phyloP scores from a whole-genome alignment of 2,888 invertebrate species.

The Empis stercorea region DNA sequence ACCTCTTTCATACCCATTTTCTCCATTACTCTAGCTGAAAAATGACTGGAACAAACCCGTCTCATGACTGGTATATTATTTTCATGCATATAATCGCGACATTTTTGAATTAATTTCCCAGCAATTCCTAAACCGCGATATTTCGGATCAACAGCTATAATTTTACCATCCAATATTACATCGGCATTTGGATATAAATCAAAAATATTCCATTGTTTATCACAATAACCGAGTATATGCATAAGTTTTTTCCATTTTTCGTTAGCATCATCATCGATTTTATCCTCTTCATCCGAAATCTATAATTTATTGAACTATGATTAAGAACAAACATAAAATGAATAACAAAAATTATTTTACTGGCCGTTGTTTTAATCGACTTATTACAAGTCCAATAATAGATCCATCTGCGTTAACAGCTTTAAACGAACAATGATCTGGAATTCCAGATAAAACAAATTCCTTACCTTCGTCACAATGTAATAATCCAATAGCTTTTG shows the following conservation, averaged over 20 bases:
- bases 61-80: conserved; percentile 38
- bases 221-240: conserved; percentile 33
- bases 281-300: no score
- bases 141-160: conserved; percentile 14
- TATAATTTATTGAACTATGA: no score
- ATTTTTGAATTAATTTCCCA: conserved; percentile 12
- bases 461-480: conserved; percentile 40
- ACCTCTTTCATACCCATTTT: conserved; percentile 49
- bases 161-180: conserved; percentile 15
- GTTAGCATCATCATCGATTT: neutral
- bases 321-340: no score
- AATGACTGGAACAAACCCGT: conserved; percentile 52
- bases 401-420: conserved; percentile 40
- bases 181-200: conserved; percentile 25
- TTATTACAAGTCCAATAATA: conserved; percentile 42
- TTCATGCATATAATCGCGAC: conserved; percentile 15
- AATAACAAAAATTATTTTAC: conserved; percentile 24
- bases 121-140: conserved; percentile 17
- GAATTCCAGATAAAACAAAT: conserved; percentile 39
- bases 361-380: conserved; percentile 34
- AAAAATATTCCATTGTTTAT: conserved; percentile 27
- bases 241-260: conserved; percentile 34
- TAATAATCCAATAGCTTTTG: conserved; percentile 30
- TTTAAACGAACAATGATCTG: conserved; percentile 42
- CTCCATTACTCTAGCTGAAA: conserved; percentile 51